Evolutionary conservation across 1,140 invertebrate genomes (phyloP).

Genomic region (Tribolium madens): DNA sequence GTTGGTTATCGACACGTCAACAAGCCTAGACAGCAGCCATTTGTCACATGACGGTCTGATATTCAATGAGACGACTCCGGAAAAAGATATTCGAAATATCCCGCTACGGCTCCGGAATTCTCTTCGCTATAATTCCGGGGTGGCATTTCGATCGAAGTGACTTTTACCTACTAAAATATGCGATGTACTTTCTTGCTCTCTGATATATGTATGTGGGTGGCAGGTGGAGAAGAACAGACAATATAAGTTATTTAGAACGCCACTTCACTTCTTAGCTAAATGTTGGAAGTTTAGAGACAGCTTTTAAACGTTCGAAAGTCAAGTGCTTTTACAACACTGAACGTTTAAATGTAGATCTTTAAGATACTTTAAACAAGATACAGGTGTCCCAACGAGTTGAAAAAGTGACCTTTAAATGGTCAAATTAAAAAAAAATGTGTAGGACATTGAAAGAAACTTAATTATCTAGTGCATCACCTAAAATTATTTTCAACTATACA

Average conservation of each 20-base stretch:
- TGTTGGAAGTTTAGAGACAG: too few species aligned
- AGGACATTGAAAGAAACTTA: too few species aligned
- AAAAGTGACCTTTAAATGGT: too few species aligned
- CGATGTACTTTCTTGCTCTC: neutral
- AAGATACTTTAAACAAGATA: too few species aligned
- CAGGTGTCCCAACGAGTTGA: too few species aligned
- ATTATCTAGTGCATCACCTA: too few species aligned
- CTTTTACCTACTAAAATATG: constrained; percentile 21
- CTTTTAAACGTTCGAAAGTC: too few species aligned
- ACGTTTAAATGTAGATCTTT: too few species aligned
- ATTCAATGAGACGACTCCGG: constrained; percentile 50
- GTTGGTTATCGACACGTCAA: constrained; percentile 37
- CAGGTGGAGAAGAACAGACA: neutral
- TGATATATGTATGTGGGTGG: neutral
- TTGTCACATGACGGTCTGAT: constrained; percentile 45
- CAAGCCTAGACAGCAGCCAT: constrained; percentile 39
- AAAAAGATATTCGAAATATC: constrained; percentile 53
- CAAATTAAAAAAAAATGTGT: too few species aligned
- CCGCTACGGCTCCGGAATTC: constrained; percentile 44
- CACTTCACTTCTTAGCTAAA: neutral
- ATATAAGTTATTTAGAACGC: neutral
- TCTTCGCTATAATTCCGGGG: constrained; percentile 47
- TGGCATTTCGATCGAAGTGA: constrained; percentile 46
- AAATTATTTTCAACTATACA: too few species aligned
- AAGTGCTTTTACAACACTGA: too few species aligned